A percentile compares a stretch with the other conserved stretches of the same genome.
Conservation (phyloP, 2,888 invertebrate species). For the Nebria brevicollis region DNA sequence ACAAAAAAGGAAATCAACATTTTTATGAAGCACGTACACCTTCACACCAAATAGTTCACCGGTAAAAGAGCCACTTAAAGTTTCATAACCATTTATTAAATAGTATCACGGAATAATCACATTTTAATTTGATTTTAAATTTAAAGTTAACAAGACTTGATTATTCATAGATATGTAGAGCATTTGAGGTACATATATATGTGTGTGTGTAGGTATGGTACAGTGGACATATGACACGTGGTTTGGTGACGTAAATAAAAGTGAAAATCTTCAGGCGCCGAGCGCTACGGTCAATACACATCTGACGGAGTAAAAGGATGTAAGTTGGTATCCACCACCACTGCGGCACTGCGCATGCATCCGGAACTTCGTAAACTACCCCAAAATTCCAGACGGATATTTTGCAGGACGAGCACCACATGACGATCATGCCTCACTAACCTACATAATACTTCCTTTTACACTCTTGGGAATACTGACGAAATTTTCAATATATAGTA, state of each 20-base stretch:
- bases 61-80: neutral
- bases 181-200: neutral
- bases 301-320: conserved; percentile 19
- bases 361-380: conserved; percentile 19
- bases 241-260: neutral
- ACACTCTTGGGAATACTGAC: neutral
- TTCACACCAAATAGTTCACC: neutral
- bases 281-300: conserved; percentile 37
- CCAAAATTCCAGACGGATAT: conserved; percentile 8
- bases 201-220: no score
- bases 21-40: neutral
- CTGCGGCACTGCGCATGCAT: conserved; percentile 37
- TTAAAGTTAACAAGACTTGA: neutral
- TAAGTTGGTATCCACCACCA: conserved; percentile 21
- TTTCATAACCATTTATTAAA: neutral
- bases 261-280: conserved; percentile 9
- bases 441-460: conserved; percentile 2
- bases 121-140: neutral
- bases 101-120: neutral
- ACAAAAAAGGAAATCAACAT: neutral
- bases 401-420: neutral
- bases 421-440: conserved; percentile 2
- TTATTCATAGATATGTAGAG: neutral
- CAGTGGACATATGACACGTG: conserved; percentile 6
- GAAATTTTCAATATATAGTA: neutral